Evolutionary conservation across 1,140 invertebrate genomes (phyloP), one percentile per base, ranked within the genome.

Genomic region (Ceratina calcarata): DNA sequence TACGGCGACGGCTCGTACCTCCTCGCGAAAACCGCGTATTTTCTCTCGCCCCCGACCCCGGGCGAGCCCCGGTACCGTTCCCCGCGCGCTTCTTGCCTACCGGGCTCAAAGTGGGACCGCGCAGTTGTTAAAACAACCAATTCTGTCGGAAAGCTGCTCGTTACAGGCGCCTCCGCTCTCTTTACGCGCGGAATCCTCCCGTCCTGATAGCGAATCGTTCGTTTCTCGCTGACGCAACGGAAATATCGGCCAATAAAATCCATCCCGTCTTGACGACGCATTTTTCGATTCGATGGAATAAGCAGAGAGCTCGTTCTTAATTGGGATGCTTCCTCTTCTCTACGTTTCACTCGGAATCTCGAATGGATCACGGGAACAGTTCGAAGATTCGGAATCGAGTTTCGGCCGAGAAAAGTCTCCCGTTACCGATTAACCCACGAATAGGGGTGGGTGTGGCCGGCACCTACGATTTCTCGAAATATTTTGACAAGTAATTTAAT

Each of bases 401-500:
- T 91, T 89, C 89, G 55, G 51, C 60, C 72, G 20, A 87, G 86
- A 85, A 89, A 91, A 89, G 85, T 91, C 89, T 92, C 90, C 53
- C 58, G 81, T 92, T 92, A 92, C 91, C 89, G 89, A 91, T 91
- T 90, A 91, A 85, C 86, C 87, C 78, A 87, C 81, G 58, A 81
- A 79, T 80, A 71, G 81, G 66, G 78, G 79, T 55, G 58, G 83
- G 80, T 69, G 78, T 84, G 64, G 58, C 27, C 49, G 65, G 45
- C 60, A 60, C 32, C 60, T 20, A 37, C 22, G 71, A 88, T 90
- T 88, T 86, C 60, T 68, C 74, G 82, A 87, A 88, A 90, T 90
- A 85, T 91, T 91, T 91, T 91, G 89, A 91, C 88, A 85, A 87
- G 87, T 84, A 89, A 87, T 78, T 81, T 58, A 85, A 85, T 87